Evolutionary conservation across 2,113 vertebrate genomes (phyloP).

Genomic region (Thunnus maccoyii): DNA sequence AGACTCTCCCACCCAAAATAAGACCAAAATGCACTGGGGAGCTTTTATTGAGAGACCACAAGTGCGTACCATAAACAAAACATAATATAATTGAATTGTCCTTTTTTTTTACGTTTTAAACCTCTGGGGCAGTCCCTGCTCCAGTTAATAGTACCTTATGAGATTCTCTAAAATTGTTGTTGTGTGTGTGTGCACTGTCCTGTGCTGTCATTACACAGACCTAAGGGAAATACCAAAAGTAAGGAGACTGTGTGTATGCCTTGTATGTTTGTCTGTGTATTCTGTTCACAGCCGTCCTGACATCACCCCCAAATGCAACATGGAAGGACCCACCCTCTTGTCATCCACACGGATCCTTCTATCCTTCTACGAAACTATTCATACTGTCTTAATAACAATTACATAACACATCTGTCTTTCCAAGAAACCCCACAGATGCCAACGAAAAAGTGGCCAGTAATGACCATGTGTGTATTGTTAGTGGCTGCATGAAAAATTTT

Average conservation of each 20-base stretch:
- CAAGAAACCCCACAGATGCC: conserved; percentile 29
- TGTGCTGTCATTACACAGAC: conserved; percentile 27
- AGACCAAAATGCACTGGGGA: conserved; percentile 1
- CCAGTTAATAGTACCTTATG: conserved; percentile 32
- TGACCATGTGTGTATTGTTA: conserved; percentile 8
- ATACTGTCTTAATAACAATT: conserved; percentile 31
- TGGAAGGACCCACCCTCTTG: conserved; percentile 10
- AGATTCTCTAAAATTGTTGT: conserved; percentile 3
- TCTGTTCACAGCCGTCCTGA: conserved; percentile 64
- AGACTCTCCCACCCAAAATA: conserved; percentile 38
- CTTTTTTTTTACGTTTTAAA: conserved; percentile 37
- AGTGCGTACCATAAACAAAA: conserved; percentile 44
- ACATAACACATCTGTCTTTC: conserved; percentile 39
- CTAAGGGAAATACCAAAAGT: not conserved
- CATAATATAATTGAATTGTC: conserved; percentile 40
- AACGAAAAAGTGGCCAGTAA: conserved; percentile 13
- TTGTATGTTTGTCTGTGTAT: not conserved
- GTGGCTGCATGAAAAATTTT: not conserved
- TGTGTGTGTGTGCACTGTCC: not conserved
- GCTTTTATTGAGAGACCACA: conserved; percentile 56
- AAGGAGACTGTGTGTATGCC: not conserved
- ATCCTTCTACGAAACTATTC: conserved; percentile 21
- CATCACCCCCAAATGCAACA: conserved; percentile 54
- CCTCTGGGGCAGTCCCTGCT: conserved; percentile 12
- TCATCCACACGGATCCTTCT: conserved; percentile 26